Base-by-base conservation (phyloP, 2,797 vertebrate species). In the Oreochromis mossambicus region DNA sequence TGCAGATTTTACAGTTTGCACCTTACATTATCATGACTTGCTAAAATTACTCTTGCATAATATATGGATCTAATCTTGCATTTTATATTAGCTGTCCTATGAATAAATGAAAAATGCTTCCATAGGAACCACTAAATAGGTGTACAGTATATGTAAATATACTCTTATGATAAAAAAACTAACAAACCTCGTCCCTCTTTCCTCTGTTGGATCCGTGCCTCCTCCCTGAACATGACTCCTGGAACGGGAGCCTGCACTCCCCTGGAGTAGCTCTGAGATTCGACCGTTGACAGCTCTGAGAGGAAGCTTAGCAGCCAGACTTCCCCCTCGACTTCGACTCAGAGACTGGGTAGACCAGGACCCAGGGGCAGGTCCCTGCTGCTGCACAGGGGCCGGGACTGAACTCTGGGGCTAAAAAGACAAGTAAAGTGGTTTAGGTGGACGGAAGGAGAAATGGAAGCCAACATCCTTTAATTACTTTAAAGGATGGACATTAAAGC, bases 281-380 rank as follows among this genome's bases (percentile, higher is more conserved):
- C 98, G 95, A 26, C 99, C 98, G 0, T 99, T 99, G 75, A 98
- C 98, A 0, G 98, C 99, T 48, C 98, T 95, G 9, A 98, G 96
- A 1, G 98, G 99, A 88, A 99, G 89, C 85, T 99, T 99, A 82
- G 98, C 97, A 46, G 96, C 96, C 75, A 98, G 96, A 46, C 97
- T 96, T 78, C 97, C 96, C 15, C 97, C 97, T 2, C 97, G 96
- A 92, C 92, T 98, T 82, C 98, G 97, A 91, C 98, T 98, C 70
- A 99, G 96, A 9, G 99, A 99, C 94, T 99, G 98, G 0, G 98
- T 99, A 36, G 99, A 99, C 98, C 98, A 99, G 82, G 97, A 97
- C 61, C 86, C 93, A 68, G 93, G 63, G 15, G 92, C 80, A 5
- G 94, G 92, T 77, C 56, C 91, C 86, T 93, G 95, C 88, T 93